Percentiles rank a stretch among this genome's conserved stretches.
Conservation (phyloP, 2,888 invertebrate species). For the Lasioglossum marginatum region DNA sequence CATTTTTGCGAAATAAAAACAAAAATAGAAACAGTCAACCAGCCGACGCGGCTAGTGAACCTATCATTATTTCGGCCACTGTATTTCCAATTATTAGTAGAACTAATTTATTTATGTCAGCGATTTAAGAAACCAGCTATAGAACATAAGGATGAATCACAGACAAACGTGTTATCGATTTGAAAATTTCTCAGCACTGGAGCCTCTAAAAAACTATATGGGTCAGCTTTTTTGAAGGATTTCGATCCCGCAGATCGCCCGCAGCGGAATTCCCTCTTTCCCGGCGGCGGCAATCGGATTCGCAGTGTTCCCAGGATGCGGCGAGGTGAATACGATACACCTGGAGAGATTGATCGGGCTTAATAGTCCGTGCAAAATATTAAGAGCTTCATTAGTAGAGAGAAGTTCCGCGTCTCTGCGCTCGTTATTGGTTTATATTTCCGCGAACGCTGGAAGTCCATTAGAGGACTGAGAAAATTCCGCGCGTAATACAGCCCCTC, state of each 20-base stretch:
- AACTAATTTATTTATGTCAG: not conserved
- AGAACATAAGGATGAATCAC: too few relatives aligned
- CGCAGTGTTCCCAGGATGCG: not conserved
- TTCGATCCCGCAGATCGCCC: not conserved
- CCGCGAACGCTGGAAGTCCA: slow-evolving; percentile 20
- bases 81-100: too few relatives aligned
- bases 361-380: slow-evolving; percentile 1
- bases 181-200: too few relatives aligned
- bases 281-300: not conserved
- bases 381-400: slow-evolving; percentile 15
- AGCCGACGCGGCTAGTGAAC: too few relatives aligned
- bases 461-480: slow-evolving; percentile 33
- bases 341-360: not conserved
- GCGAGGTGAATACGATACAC: not conserved
- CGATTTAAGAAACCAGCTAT: too few relatives aligned
- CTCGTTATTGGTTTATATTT: slow-evolving; percentile 29
- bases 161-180: too few relatives aligned
- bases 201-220: too few relatives aligned
- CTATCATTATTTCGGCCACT: too few relatives aligned
- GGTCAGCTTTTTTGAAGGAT: too few relatives aligned
- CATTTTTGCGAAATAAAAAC: too few relatives aligned
- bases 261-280: not conserved
- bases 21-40: too few relatives aligned
- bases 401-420: slow-evolving; percentile 16
- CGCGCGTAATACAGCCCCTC: slow-evolving; percentile 11